Evolutionary conservation across 1,140 invertebrate species (phyloP).

Genomic region (Phthorimaea operculella): DNA sequence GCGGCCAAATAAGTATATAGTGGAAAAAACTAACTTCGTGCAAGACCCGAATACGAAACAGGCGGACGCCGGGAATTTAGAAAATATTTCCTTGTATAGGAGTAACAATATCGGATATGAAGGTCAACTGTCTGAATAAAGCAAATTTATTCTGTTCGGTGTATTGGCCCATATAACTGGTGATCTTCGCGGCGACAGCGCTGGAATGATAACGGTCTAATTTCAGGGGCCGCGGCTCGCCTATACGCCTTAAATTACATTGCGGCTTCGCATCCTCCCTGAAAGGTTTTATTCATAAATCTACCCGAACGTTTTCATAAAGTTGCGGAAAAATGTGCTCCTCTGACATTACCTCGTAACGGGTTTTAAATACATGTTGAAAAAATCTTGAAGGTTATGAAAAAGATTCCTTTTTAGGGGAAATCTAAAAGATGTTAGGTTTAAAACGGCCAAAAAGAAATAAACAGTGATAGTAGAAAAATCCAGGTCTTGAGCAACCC

Average conservation of each 20-base stretch:
- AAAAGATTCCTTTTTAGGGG: too few relatives aligned
- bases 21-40: conserved; percentile 22
- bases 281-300: conserved; percentile 67
- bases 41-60: conserved; percentile 26
- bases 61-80: conserved; percentile 34
- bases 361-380: conserved; percentile 24
- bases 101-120: conserved; percentile 62
- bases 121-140: conserved; percentile 63
- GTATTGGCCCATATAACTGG: conserved; percentile 63
- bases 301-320: conserved; percentile 62
- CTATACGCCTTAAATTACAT: conserved; percentile 61
- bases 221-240: conserved; percentile 48
- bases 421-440: too few relatives aligned
- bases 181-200: conserved; percentile 58
- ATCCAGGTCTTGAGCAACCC: too few relatives aligned
- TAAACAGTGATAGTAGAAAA: too few relatives aligned
- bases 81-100: conserved; percentile 54
- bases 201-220: conserved; percentile 65
- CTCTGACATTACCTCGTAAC: conserved; percentile 25
- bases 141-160: conserved; percentile 64
- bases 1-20: conserved; percentile 39
- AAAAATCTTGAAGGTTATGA: too few relatives aligned
- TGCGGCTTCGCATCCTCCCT: conserved; percentile 50
- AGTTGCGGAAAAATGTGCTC: conserved; percentile 51
- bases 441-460: too few relatives aligned